A percentile compares a stretch with the other conserved stretches of the same genome.
Evolutionary conservation across 2,888 invertebrate genomes (phyloP).

Genomic region (Lysandra coridon): DNA sequence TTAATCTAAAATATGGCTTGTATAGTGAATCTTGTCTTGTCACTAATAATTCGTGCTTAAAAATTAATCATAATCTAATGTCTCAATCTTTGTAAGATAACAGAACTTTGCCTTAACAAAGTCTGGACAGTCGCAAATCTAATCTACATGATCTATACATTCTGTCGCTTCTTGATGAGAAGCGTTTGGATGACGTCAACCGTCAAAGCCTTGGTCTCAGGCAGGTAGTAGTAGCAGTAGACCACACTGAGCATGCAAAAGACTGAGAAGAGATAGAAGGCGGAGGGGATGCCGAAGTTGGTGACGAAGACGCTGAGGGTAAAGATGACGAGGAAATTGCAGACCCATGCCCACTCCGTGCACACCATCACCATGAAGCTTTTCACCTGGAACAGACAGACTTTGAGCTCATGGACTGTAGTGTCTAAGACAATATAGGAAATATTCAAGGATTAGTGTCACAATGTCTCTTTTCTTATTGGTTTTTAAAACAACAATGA

Average conservation of each 20-base stretch:
- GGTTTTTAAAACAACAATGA: too few relatives aligned
- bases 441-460: too few relatives aligned
- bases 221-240: slow-evolving; percentile 49
- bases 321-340: slow-evolving; percentile 56
- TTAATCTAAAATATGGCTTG: slow-evolving; percentile 11
- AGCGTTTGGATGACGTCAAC: slow-evolving; percentile 53
- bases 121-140: not conserved
- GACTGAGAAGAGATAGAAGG: slow-evolving; percentile 57
- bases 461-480: too few relatives aligned
- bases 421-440: too few relatives aligned
- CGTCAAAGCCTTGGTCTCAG: slow-evolving; percentile 57
- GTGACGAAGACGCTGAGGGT: slow-evolving; percentile 57
- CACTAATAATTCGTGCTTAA: not conserved
- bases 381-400: slow-evolving; percentile 49
- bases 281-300: slow-evolving; percentile 54
- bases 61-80: not conserved
- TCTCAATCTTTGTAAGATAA: slow-evolving; percentile 13
- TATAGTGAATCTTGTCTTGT: slow-evolving; percentile 2
- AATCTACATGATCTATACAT: not conserved
- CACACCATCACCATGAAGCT: slow-evolving; percentile 55
- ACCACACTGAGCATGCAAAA: slow-evolving; percentile 49
- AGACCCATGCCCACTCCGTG: slow-evolving; percentile 58
- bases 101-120: not conserved
- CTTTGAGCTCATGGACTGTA: not conserved
- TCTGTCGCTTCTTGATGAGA: slow-evolving; percentile 38